Evolutionary conservation across 2,888 invertebrate species (phyloP), one percentile per base, ranked within the genome.

Genomic region (Cerastis rubricosa): DNA sequence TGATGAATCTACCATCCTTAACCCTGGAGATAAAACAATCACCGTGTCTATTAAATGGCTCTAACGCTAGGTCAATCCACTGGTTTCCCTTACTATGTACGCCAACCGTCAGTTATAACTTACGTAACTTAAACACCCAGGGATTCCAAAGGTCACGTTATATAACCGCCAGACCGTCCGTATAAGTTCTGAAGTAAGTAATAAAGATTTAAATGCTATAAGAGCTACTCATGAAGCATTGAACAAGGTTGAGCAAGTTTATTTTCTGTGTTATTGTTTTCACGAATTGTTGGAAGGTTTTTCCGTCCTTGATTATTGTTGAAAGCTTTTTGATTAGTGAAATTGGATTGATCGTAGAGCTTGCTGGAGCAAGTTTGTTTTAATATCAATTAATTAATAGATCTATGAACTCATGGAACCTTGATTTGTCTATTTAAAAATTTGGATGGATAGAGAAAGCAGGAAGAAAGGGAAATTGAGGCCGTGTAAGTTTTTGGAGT

Each of bases 61-160:
- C 8, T 67, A 40, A 63, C 19, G 6, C 11, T 12, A 22, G 5
- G 45, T n/a, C 8, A 25, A 75, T 51, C 25, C 65, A 19, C 51
- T 75, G 0, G 22, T 64, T 64, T 45, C 64, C 29, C 19, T 64
- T 43, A 12, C 8, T 54, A 35, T 63, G 25, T 9, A 25, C 54
- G 40, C 12, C 35, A 40, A 45, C 66, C 47, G 29, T 70, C 51
- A 12, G n/a, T 57, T 71, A 68, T 67, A 51, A 47, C 51, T 69
- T 71, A 80, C 66, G 63, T 81, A 78, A 81, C 40, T 49, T 29
- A 1, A 76, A 57, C 43, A 70, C 45, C 29, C 49, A 59, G 65
- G 74, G 19, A 19, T 35, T 54, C 71, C 40, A 79, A 82, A 82
- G 74, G 82, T 82, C 69, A 57, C 1, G 4, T 82, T 82, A 74